Conservation (phyloP, 2,797 vertebrate species). For the Rhabdomys pumilio region DNA sequence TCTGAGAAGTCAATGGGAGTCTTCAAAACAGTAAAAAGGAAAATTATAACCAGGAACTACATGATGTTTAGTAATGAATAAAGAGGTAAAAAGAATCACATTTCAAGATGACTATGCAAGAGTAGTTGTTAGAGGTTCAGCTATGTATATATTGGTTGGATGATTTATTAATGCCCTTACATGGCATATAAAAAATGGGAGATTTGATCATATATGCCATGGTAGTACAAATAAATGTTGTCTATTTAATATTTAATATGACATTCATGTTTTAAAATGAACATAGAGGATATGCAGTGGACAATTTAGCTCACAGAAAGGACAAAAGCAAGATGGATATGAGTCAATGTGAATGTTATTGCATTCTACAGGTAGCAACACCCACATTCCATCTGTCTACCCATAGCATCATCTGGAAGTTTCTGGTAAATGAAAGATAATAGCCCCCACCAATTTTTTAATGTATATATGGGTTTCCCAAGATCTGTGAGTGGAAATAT, state of each 20-base stretch:
- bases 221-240: not conserved
- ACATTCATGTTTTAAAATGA: not conserved
- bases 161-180: not conserved
- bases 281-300: not conserved
- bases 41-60: not conserved
- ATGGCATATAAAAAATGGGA: not conserved
- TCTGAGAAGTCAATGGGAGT: not conserved
- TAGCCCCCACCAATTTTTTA: not conserved
- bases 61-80: not conserved
- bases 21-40: not conserved
- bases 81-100: not conserved
- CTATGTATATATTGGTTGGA: not conserved
- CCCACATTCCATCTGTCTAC: not conserved
- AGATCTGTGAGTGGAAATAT: not conserved
- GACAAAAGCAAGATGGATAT: not conserved
- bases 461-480: fast-evolving
- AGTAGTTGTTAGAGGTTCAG: not conserved
- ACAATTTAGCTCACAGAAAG: not conserved
- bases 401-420: not conserved
- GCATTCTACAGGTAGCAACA: no score
- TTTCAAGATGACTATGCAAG: not conserved
- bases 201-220: not conserved
- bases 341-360: fast-evolving
- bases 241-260: not conserved
- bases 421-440: not conserved